Percentiles rank a stretch among this genome's conserved stretches.
phyloP scores from a whole-genome alignment of 2,797 vertebrate species.

The Galagoides demidoff region DNA sequence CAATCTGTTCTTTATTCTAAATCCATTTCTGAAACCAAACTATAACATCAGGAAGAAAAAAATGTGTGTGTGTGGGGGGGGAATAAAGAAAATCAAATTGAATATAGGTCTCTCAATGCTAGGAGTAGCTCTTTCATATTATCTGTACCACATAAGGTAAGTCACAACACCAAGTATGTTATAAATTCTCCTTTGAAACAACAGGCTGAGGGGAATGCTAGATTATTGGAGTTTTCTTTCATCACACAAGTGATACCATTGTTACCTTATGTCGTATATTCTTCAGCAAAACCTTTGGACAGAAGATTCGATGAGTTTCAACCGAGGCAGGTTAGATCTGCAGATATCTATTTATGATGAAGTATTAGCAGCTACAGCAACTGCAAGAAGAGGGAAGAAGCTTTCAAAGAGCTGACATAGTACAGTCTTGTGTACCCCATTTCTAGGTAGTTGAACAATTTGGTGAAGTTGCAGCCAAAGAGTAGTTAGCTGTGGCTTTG shows the following conservation, averaged over 20 bases:
- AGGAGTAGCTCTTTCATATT: conserved; percentile 41
- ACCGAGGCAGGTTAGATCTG: conserved; percentile 10
- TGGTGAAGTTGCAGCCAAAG: neutral
- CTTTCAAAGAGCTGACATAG: neutral
- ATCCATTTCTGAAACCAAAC: conserved; percentile 33
- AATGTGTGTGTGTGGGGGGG: too few species aligned
- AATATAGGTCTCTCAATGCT: conserved; percentile 45
- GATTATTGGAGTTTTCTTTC: conserved; percentile 42
- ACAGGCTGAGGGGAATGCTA: conserved; percentile 58
- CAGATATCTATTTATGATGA: conserved; percentile 37
- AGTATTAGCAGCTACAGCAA: conserved; percentile 23
- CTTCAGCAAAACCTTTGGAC: conserved; percentile 44
- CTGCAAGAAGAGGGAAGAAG: neutral
- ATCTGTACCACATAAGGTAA: conserved; percentile 24
- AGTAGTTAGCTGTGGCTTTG: neutral
- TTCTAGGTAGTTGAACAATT: neutral
- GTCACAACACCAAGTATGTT: conserved; percentile 14
- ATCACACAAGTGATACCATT: conserved; percentile 27
- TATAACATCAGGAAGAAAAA: neutral
- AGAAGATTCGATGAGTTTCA: conserved; percentile 57
- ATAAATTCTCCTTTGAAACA: conserved; percentile 63
- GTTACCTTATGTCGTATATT: conserved; percentile 6
- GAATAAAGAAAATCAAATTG: neutral
- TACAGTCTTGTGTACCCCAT: neutral
- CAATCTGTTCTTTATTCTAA: conserved; percentile 48